phyloP scores from a whole-genome alignment of 2,113 vertebrate species.

The Ovis canadensis region DNA sequence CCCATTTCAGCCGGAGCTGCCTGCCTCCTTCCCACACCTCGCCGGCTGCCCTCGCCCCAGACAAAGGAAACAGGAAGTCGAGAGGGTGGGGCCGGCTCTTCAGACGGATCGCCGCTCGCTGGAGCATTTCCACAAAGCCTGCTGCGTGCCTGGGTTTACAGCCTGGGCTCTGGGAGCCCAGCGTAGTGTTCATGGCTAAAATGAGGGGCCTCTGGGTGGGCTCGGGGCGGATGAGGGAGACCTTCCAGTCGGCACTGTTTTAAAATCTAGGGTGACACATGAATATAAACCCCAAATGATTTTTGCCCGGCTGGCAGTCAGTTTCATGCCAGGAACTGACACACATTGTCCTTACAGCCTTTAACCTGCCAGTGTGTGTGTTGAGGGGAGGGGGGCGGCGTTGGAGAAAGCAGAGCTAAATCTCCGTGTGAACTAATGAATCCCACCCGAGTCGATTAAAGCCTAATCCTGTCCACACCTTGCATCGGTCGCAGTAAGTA shows the following conservation, averaged over 20 bases:
- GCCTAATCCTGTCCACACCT: no score
- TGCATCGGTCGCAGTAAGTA: neutral
- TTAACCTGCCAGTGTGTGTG: neutral
- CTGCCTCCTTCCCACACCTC: neutral
- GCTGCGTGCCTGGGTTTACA: neutral
- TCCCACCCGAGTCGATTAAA: neutral
- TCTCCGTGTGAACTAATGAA: neutral
- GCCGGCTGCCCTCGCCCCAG: neutral
- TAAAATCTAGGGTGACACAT: neutral
- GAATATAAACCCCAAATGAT: neutral
- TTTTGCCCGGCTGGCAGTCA: neutral
- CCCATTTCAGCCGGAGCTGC: neutral
- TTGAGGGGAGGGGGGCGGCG: rapidly evolving
- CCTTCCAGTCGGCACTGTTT: neutral
- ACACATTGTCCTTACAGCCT: neutral
- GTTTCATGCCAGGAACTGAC: neutral
- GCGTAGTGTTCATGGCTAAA: neutral
- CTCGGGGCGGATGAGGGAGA: neutral
- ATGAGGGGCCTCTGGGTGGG: neutral
- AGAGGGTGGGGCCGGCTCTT: neutral
- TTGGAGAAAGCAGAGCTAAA: neutral
- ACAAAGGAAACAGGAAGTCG: slow-evolving; percentile 18
- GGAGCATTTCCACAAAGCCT: neutral
- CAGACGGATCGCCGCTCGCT: neutral
- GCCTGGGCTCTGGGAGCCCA: neutral